Conservation (phyloP, 2,797 vertebrate genomes). For the Gymnopithys bicolor region DNA sequence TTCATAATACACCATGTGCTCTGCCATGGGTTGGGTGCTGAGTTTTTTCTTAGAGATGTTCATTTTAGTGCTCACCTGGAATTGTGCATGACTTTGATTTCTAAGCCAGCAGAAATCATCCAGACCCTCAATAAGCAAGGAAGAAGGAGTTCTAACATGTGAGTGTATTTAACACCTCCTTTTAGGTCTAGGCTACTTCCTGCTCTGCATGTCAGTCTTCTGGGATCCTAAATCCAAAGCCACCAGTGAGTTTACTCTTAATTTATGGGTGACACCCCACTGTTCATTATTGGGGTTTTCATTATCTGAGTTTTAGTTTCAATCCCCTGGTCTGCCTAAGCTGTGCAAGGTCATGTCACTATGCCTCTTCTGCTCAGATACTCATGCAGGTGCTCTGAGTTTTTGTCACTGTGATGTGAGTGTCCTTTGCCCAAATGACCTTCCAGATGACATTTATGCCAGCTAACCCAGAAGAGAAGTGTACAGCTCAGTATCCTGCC, state of each 20-base stretch:
- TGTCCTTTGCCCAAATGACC: background rate
- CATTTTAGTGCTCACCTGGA: background rate
- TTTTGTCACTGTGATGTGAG: background rate
- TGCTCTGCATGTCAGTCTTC: background rate
- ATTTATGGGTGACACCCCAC: background rate
- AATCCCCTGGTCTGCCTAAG: background rate
- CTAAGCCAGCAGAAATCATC: background rate
- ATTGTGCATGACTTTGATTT: background rate
- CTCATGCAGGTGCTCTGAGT: background rate
- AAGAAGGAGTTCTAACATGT: accelerated
- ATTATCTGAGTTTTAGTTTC: background rate
- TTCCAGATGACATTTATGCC: background rate
- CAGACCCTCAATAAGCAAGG: background rate
- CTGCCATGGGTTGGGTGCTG: background rate
- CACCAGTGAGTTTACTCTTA: background rate
- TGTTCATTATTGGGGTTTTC: background rate
- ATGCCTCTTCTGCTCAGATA: background rate
- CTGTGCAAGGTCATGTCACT: background rate
- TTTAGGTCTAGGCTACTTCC: background rate
- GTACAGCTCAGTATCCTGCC: background rate
- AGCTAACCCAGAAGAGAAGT: background rate
- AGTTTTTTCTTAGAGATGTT: background rate
- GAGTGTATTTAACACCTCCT: background rate
- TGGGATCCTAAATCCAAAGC: background rate
- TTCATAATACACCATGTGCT: accelerated